These are phyloP conservation scores for Copsychus sechellarum DNA, from an alignment of 2,113 vertebrate species.

Conservation along the genomic window DNA sequence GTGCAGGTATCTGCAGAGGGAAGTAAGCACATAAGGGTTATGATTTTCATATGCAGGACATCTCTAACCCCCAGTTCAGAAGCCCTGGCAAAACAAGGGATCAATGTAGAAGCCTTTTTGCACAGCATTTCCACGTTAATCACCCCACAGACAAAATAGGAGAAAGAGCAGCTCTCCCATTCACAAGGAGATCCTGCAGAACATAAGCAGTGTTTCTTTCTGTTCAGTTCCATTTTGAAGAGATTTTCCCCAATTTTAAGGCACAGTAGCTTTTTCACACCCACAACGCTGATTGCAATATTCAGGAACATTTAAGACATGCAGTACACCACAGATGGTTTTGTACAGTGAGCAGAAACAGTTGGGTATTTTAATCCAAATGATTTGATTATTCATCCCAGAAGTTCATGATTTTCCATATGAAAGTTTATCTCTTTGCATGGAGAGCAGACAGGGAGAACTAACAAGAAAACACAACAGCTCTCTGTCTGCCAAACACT, in stretches of 20 bases:
- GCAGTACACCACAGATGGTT: neutral
- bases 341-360: neutral
- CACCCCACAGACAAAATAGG: neutral
- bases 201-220: neutral
- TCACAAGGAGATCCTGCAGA: neutral
- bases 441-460: neutral
- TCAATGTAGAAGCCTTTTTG: neutral
- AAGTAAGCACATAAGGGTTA: neutral
- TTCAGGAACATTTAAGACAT: neutral
- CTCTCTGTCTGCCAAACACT: neutral
- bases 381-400: neutral
- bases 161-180: neutral
- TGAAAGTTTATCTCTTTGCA: neutral
- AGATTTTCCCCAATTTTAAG: neutral
- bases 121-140: neutral
- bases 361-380: neutral
- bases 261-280: neutral
- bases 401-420: neutral
- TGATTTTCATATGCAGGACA: neutral
- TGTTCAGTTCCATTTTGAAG: neutral
- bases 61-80: neutral
- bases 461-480: neutral
- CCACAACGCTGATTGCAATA: neutral
- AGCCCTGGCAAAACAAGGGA: neutral
- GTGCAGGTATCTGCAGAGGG: conserved; percentile 85